phyloP scores from a whole-genome alignment of 2,888 invertebrate species.

The Drosophila differens region DNA sequence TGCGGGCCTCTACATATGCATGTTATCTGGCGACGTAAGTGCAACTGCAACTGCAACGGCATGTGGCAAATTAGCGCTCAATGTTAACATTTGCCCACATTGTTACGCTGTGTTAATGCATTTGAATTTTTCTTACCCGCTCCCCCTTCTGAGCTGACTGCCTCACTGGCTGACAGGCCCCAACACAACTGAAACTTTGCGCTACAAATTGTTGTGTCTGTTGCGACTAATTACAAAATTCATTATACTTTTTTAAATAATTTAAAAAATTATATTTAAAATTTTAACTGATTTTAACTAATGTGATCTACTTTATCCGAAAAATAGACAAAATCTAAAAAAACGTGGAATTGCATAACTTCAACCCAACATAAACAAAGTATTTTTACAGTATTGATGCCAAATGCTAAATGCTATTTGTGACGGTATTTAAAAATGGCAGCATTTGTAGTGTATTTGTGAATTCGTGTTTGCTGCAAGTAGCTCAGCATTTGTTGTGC shows the following conservation, averaged over 20 bases:
- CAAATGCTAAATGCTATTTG: neutral
- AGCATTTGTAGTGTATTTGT: constrained; percentile 25
- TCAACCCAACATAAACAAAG: neutral
- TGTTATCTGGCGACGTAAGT: constrained; percentile 8
- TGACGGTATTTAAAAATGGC: neutral
- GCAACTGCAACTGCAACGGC: constrained; percentile 35
- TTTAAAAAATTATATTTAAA: neutral
- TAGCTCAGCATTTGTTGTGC: constrained; percentile 28
- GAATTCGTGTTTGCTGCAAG: constrained; percentile 8
- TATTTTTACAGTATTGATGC: neutral
- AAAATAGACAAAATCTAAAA: neutral
- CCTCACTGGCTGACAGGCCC: neutral
- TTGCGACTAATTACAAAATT: neutral
- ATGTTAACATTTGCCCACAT: constrained; percentile 76
- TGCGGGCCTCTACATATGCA: constrained; percentile 2
- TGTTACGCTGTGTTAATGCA: constrained; percentile 75
- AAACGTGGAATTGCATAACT: neutral
- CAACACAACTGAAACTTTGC: neutral
- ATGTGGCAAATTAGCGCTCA: constrained; percentile 72
- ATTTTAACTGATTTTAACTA: neutral
- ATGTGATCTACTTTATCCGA: neutral
- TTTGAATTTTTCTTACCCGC: constrained; percentile 58
- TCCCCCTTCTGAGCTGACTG: neutral
- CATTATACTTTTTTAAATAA: neutral
- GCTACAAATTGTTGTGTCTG: neutral